A percentile compares a stretch with the other conserved stretches of the same genome.
phyloP scores from a whole-genome alignment of 2,888 invertebrate genomes.

The Netelia inedita region DNA sequence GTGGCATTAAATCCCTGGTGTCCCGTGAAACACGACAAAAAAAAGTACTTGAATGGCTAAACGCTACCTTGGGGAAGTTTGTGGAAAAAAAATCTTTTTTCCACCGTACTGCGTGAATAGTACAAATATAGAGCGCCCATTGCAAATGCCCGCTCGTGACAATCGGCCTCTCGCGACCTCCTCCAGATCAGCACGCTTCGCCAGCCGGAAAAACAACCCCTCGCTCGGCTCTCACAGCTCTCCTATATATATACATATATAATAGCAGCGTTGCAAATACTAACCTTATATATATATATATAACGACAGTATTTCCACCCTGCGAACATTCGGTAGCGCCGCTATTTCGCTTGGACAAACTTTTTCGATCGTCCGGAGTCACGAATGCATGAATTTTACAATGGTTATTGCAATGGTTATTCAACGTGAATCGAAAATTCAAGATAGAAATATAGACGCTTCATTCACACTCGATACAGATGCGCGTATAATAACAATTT shows the following conservation, averaged over 20 bases:
- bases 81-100: slow-evolving; percentile 36
- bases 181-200: slow-evolving; percentile 66
- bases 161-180: slow-evolving; percentile 67
- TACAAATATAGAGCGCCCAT: slow-evolving; percentile 50
- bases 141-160: slow-evolving; percentile 64
- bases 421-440: slow-evolving; percentile 39
- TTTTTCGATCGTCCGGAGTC: slow-evolving; percentile 64
- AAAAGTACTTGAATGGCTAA: slow-evolving; percentile 33
- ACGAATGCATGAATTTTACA: slow-evolving; percentile 56
- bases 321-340: slow-evolving; percentile 35
- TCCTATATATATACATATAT: slow-evolving; percentile 18
- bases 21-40: background rate
- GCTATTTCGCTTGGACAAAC: slow-evolving; percentile 62
- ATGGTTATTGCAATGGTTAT: slow-evolving; percentile 16
- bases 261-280: background rate
- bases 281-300: slow-evolving; percentile 19
- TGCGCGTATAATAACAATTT: background rate
- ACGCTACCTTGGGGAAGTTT: slow-evolving; percentile 23
- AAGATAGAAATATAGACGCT: slow-evolving; percentile 7
- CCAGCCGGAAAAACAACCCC: slow-evolving; percentile 67
- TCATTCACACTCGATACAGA: background rate
- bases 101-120: slow-evolving; percentile 31
- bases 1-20: slow-evolving; percentile 1
- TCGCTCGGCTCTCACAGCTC: slow-evolving; percentile 37
- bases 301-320: slow-evolving; percentile 35